These are phyloP conservation scores for Galbula dea DNA, from an alignment of 2,113 vertebrate genomes.

Conservation along the genomic window DNA sequence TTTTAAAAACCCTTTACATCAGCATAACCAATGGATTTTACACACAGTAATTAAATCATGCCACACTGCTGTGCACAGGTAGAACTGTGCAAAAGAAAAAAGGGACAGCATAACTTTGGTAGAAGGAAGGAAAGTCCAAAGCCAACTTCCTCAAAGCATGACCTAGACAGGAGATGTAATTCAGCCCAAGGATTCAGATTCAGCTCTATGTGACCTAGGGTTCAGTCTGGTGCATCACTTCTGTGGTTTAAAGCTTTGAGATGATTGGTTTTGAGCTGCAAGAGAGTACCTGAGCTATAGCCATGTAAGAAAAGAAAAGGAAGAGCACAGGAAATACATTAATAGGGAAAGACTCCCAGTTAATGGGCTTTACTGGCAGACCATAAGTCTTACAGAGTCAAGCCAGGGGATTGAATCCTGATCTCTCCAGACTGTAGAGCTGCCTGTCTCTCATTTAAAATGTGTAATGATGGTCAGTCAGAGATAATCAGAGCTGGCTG, in stretches of 20 bases:
- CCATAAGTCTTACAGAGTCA: background rate
- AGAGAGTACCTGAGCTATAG: background rate
- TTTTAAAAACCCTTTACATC: background rate
- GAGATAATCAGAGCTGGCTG: background rate
- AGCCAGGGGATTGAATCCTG: background rate
- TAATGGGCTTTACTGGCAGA: background rate
- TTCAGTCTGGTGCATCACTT: background rate
- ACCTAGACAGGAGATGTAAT: background rate
- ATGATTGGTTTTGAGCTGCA: background rate
- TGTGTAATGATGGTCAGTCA: background rate
- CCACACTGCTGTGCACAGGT: background rate
- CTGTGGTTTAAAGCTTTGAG: background rate
- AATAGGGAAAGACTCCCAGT: background rate
- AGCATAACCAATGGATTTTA: background rate
- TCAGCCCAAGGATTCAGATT: background rate
- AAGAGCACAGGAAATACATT: background rate
- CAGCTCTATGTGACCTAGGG: background rate
- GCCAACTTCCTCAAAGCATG: background rate
- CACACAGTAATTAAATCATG: background rate
- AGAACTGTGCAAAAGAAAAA: background rate
- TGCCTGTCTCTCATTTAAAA: background rate
- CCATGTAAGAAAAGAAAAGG: background rate
- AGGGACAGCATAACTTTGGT: background rate
- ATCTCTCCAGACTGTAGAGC: background rate
- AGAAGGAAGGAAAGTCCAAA: background rate